A percentile compares a stretch with the other conserved stretches of the same genome.
Conservation (phyloP, 2,888 invertebrate genomes). For the Cheilosia grossa region DNA sequence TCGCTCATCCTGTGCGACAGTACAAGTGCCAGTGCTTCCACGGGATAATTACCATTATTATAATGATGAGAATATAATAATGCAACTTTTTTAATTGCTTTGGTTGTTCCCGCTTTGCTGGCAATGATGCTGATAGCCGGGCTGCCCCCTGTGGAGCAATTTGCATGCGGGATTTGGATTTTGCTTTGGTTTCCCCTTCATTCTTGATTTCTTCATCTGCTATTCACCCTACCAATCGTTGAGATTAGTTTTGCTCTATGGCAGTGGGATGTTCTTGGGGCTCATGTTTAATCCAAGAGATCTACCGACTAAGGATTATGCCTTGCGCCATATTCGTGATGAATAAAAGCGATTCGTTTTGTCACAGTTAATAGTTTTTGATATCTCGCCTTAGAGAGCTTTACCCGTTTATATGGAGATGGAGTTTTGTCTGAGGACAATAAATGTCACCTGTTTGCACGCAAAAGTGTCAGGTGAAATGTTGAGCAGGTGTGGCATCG, state of each 20-base stretch:
- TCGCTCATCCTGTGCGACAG: constrained; percentile 46
- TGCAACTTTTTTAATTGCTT: constrained; percentile 68
- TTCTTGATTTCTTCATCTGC: neutral
- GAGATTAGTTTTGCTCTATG: neutral
- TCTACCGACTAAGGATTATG: no score
- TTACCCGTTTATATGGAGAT: no score
- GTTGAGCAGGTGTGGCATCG: no score
- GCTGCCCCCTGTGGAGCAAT: constrained; percentile 7
- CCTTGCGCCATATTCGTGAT: no score
- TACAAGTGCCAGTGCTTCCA: constrained; percentile 21
- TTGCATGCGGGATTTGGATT: constrained; percentile 7
- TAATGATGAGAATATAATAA: constrained; percentile 70
- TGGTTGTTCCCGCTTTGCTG: constrained; percentile 31
- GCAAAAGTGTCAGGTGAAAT: no score
- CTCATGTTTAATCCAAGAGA: no score
- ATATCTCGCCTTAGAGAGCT: no score
- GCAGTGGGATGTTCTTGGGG: no score
- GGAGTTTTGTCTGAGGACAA: no score
- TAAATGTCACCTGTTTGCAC: no score
- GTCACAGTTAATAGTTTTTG: no score
- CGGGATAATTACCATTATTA: constrained; percentile 60
- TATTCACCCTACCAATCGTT: neutral
- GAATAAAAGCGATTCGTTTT: no score
- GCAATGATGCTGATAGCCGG: constrained; percentile 22
- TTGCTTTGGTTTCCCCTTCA: neutral